Evolutionary conservation across 2,113 vertebrate genomes (phyloP).

Genomic region (Istiophorus platypterus): DNA sequence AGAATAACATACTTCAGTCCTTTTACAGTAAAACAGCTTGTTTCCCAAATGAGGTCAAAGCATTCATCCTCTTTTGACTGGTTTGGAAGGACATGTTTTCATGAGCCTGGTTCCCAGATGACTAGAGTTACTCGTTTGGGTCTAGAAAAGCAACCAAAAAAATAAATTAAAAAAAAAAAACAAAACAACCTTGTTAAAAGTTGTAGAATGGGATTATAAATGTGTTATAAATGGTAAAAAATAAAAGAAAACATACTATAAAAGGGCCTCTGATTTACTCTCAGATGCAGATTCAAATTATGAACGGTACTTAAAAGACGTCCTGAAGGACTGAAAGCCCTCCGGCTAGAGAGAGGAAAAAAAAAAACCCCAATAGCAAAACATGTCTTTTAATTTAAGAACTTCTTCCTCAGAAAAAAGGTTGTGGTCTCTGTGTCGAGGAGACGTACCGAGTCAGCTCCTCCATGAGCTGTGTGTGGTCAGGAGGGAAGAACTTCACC

Average conservation of each 20-base stretch:
- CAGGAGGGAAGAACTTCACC: conserved; percentile 99
- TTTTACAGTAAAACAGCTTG: neutral
- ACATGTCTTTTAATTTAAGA: conserved; percentile 31
- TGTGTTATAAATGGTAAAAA: conserved; percentile 22
- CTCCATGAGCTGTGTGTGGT: conserved; percentile 95
- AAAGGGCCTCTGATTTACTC: conserved; percentile 9
- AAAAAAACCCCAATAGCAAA: conserved; percentile 27
- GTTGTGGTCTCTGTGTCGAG: conserved; percentile 21
- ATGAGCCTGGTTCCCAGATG: conserved; percentile 48
- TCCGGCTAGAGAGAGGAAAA: conserved; percentile 12
- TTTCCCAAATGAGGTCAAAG: neutral
- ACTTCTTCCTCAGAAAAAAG: conserved; percentile 6
- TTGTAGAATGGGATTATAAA: conserved; percentile 10
- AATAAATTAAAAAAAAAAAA: too few relatives aligned
- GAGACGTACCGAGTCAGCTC: conserved; percentile 94
- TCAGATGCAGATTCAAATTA: conserved; percentile 13
- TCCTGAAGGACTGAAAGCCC: conserved; percentile 10
- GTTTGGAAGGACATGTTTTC: conserved; percentile 29
- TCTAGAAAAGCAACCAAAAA: conserved; percentile 3
- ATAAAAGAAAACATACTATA: neutral
- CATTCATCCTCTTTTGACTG: conserved; percentile 19
- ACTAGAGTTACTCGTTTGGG: neutral
- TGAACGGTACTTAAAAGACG: neutral
- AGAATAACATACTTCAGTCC: neutral
- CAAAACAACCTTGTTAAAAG: neutral